Evolutionary conservation across 2,113 vertebrate genomes (phyloP), one percentile per base, ranked within the genome.

Genomic region (Podarcis muralis): DNA sequence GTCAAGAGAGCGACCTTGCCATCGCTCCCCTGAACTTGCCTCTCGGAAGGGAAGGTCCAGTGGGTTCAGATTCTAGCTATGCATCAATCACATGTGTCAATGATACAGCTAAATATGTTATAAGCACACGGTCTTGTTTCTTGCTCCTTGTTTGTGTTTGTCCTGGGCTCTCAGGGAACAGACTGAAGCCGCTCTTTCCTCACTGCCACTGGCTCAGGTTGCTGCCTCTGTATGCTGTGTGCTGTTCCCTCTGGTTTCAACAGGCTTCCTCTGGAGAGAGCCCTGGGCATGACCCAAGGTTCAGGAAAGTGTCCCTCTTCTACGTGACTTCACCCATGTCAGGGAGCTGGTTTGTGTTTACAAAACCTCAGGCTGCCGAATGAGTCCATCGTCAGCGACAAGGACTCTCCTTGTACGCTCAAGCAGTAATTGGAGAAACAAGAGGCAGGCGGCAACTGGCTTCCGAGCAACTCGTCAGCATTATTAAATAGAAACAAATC

Each of bases 161-260:
- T 43, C 81, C 48, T 80, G 71, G 59, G 88, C 84, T 69, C 40
- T 22, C 43, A 35, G 0, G 30, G 13, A 15, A 8, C 43, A 88
- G 88, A 90, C 80, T 27, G 43, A 88, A 89, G 68, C 48, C 57
- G 74, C 35, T 83, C 48, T 1, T 87, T 43, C 43, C 18, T 8
- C 32, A 22, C 57, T 35, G 37, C 8, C 5, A 6, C 57, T 16
- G 59, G 57, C 53, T 81, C 20, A n/a, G 72, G 32, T 76, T 35
- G 40, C 27, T 23, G 57, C 80, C 16, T 30, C 12, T 18, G 30
- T 25, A 68, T 18, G 40, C 22, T 30, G 22, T 40, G 59, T 15
- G 48, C 80, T 35, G 37, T 83, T 48, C 57, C 66, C 48, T 76
- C 87, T 68, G 81, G 71, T 91, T 90, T 77, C 78, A 93, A 1